Base-by-base conservation (phyloP, 2,888 invertebrate genomes). In the Hipparchia sbordonii region DNA sequence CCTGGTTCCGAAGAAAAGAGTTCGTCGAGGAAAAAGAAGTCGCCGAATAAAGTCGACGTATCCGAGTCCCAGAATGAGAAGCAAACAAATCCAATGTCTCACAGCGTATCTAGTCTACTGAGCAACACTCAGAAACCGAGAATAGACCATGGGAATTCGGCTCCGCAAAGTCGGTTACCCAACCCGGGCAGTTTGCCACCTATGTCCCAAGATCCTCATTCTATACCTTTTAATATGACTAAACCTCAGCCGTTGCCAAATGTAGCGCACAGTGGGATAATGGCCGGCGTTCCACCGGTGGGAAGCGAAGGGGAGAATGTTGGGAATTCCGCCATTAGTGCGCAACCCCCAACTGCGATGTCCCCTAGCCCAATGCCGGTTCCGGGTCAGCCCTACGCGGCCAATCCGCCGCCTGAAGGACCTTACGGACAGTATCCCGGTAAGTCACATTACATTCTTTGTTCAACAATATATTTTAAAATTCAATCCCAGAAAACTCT, bases 381-480 rank as follows among this genome's bases (percentile, higher is more conserved):
- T 51, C 60, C 75, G 5, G 66, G 81, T 3, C 89, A 84, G 57
- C 79, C 81, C 2, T 90, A 88, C 70, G 87, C 88, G 2, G 77
- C 82, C 2, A 86, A 86, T 73, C 84, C 88, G 13, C 83, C 89
- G n/a, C 84, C 89, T 2, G 93, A 92, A 23, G 86, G 82, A 33
- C 82, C 86, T 8, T 92, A 89, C 71, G 86, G 87, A 57, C 92
- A 92, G 77, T 93, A 89, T 81, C 92, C 93, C 86, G 93, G 93
- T 93, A 7, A 7, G 48, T 48, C 48, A 48, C 6, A 48, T 39
- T 39, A 1, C 39, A 39, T 39, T 39, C 39, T 39, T 39, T 39
- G 5, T 5, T 39, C 39, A 39, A 39, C 39, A 39, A 39, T 39
- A 4, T 39, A 39, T 39, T 39, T 39, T 39, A 5, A 39, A 39